phyloP scores from a whole-genome alignment of 2,888 invertebrate species.

The Thymelicus acteon region DNA sequence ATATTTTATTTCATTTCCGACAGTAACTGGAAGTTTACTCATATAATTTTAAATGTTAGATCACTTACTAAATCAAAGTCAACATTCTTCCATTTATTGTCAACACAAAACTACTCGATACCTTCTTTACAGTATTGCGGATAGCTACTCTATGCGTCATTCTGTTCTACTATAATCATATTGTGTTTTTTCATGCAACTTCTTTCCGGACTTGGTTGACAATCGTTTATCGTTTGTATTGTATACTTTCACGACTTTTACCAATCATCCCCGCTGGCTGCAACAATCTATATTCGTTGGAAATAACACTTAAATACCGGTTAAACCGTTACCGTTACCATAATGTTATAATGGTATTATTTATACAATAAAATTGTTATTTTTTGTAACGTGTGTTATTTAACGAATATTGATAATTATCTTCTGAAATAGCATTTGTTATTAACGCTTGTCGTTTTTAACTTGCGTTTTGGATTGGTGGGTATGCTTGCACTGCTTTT shows the following conservation, averaged over 20 bases:
- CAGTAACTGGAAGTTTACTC: background rate
- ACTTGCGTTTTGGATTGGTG: slow-evolving; percentile 14
- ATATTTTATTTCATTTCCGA: background rate
- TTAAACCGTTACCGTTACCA: background rate
- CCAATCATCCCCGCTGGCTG: slow-evolving; percentile 46
- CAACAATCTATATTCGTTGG: slow-evolving; percentile 21
- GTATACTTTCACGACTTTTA: slow-evolving; percentile 51
- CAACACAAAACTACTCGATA: slow-evolving; percentile 39
- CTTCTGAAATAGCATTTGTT: slow-evolving; percentile 33
- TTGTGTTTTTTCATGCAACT: slow-evolving; percentile 63
- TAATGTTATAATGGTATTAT: slow-evolving; percentile 34
- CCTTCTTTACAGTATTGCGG: slow-evolving; percentile 49
- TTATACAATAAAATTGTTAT: background rate
- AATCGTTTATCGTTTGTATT: slow-evolving; percentile 67
- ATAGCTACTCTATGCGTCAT: slow-evolving; percentile 56
- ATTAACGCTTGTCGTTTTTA: slow-evolving; percentile 42
- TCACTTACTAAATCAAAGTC: background rate
- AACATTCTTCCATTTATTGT: slow-evolving; percentile 40
- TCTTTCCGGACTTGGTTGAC: slow-evolving; percentile 62
- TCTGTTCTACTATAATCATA: slow-evolving; percentile 30
- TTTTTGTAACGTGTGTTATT: slow-evolving; percentile 40
- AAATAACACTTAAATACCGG: slow-evolving; percentile 1
- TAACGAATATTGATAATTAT: slow-evolving; percentile 23
- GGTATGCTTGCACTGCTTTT: slow-evolving; percentile 53
- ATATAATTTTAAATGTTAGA: background rate